These are phyloP conservation scores for Lasius platythorax DNA, from an alignment of 2,888 invertebrate genomes.

Conservation along the genomic window DNA sequence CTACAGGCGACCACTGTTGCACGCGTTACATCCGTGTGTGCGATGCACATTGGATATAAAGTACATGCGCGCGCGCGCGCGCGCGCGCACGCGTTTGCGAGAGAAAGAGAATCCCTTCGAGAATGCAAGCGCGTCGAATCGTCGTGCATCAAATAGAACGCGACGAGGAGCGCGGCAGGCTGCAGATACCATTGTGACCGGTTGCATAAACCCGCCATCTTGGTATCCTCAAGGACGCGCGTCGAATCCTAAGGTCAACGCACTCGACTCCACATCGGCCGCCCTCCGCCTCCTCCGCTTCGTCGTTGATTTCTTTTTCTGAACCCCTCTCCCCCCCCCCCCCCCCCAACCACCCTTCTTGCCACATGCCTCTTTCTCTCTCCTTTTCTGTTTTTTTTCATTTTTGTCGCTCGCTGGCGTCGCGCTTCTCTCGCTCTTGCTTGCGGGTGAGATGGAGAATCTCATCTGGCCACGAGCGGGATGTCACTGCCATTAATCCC, in stretches of 20 bases:
- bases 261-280: constrained; percentile 76
- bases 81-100: constrained; percentile 30
- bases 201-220: constrained; percentile 84
- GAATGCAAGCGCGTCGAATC: constrained; percentile 77
- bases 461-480: constrained; percentile 80
- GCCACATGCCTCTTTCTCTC: constrained; percentile 31
- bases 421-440: constrained; percentile 53
- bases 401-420: constrained; percentile 44
- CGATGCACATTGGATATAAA: not conserved
- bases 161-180: constrained; percentile 69
- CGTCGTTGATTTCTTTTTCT: constrained; percentile 63
- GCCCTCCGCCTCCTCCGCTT: constrained; percentile 66
- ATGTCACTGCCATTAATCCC: constrained; percentile 84
- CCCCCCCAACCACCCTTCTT: constrained; percentile 34
- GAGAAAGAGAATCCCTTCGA: constrained; percentile 67
- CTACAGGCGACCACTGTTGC: constrained; percentile 47
- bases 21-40: constrained; percentile 25
- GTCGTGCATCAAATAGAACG: constrained; percentile 77
- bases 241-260: constrained; percentile 83
- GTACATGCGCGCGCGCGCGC: constrained; percentile 34
- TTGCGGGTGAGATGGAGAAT: constrained; percentile 67
- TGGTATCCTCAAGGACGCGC: constrained; percentile 83
- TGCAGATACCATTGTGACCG: constrained; percentile 78
- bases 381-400: constrained; percentile 46
- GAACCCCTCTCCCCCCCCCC: constrained; percentile 13